Evolutionary conservation across 2,113 vertebrate species (phyloP).

Genomic region (Argyrosomus japonicus): DNA sequence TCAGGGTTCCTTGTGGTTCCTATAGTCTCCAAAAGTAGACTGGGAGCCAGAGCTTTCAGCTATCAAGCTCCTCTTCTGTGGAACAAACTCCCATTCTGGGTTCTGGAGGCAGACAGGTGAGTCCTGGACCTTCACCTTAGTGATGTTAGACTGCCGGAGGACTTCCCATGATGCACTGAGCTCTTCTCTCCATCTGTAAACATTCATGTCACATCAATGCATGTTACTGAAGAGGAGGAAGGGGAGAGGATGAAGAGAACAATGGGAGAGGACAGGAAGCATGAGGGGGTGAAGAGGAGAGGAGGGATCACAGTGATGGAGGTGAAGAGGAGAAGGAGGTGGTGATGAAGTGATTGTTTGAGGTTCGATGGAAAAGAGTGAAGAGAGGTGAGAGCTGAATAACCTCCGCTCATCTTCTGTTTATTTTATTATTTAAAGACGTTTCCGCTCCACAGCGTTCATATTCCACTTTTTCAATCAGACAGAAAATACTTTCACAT

Average conservation of each 20-base stretch:
- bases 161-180: too few species aligned
- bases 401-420: background rate
- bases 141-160: too few species aligned
- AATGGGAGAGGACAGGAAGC: background rate
- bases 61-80: too few species aligned
- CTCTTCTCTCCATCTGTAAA: too few species aligned
- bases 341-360: background rate
- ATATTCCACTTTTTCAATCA: constrained; percentile 2
- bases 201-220: too few species aligned
- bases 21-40: too few species aligned
- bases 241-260: background rate
- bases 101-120: too few species aligned
- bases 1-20: too few species aligned
- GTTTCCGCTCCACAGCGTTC: background rate
- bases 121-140: too few species aligned
- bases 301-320: background rate
- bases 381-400: background rate
- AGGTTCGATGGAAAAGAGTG: background rate
- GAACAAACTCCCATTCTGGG: too few species aligned
- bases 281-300: background rate
- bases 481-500: background rate
- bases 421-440: background rate
- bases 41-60: too few species aligned
- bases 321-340: background rate
- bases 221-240: background rate